Evolutionary conservation across 2,113 vertebrate genomes (phyloP), one percentile per base, ranked within the genome.

Genomic region (Sebastes fasciatus): DNA sequence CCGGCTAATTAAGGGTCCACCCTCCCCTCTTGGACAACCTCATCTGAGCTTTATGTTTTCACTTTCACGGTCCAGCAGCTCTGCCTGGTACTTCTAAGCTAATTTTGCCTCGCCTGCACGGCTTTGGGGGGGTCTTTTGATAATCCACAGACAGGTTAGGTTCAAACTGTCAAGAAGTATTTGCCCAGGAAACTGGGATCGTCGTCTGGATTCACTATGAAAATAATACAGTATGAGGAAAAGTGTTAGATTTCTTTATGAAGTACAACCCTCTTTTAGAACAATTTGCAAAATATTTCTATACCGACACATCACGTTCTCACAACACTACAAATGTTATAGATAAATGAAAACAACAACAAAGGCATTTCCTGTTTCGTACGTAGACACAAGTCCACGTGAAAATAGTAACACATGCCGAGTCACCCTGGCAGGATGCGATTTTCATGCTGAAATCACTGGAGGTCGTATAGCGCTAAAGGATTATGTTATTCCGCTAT

Each of bases 11-110:
- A 97, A 97, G 92, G 92, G 92, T 89, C 95, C 89, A 92, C 93
- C 93, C 92, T 71, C 94, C 94, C 91, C 86, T 94, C 94, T 95
- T 94, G 94, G 95, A 94, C 94, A 94, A 93, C 95, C 95, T 95
- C 93, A 94, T 95, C 95, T 94, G 96, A 96, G 96, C 96, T 97
- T 96, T 96, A 94, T 95, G 90, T 96, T 96, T 95, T 94, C 94
- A 94, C 95, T 95, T 94, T 93, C 93, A 96, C 91, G 92, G 90
- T 94, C 93, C 91, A 88, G 91, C 92, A 94, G 95, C 95, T 96
- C 96, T 95, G 97, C 96, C 96, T 96, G 96, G 96, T 96, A 97
- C 96, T 96, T 95, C 95, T 96, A 96, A 96, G 96, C 95, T 97
- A 96, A 96, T 95, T 95, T 95, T 93, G 89, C 80, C 90, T 91